Conservation (phyloP, 1,140 invertebrate species). For the Euglossa dilemma region DNA sequence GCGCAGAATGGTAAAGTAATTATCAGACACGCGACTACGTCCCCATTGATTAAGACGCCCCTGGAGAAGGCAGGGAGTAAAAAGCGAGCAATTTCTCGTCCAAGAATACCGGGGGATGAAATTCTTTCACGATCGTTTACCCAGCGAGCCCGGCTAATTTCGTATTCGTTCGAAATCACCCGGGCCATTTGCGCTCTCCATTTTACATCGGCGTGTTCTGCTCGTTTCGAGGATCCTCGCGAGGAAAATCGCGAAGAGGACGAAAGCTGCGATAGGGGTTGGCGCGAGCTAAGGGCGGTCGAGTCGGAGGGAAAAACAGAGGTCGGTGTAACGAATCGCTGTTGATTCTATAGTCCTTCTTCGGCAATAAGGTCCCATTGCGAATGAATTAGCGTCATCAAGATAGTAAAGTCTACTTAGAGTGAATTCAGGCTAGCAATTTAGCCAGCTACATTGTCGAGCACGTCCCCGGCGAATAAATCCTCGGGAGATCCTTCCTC, state of each 20-base stretch:
- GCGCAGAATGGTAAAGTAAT: too few relatives aligned
- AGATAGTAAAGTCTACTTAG: constrained; percentile 55
- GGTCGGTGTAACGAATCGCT: constrained; percentile 26
- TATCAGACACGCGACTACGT: not conserved
- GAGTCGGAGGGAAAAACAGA: not conserved
- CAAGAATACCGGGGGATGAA: not conserved
- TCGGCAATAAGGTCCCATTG: constrained; percentile 35
- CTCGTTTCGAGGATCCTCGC: not conserved
- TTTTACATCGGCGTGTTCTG: constrained; percentile 1
- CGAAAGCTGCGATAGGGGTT: too few relatives aligned
- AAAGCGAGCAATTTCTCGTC: not conserved
- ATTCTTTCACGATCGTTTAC: not conserved
- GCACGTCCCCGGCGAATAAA: constrained; percentile 62
- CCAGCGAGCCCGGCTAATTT: not conserved
- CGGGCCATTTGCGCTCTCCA: not conserved
- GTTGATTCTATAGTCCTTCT: constrained; percentile 13
- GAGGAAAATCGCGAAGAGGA: too few relatives aligned
- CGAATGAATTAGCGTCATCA: constrained; percentile 58
- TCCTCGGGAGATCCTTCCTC: constrained; percentile 36
- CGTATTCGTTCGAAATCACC: constrained; percentile 9
- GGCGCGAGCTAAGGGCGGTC: too few relatives aligned
- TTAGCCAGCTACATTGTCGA: constrained; percentile 56
- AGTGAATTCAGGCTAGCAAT: constrained; percentile 53
- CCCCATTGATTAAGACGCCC: not conserved
- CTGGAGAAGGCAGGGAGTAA: not conserved